phyloP scores from a whole-genome alignment of 2,113 vertebrate genomes.

The Procavia capensis region DNA sequence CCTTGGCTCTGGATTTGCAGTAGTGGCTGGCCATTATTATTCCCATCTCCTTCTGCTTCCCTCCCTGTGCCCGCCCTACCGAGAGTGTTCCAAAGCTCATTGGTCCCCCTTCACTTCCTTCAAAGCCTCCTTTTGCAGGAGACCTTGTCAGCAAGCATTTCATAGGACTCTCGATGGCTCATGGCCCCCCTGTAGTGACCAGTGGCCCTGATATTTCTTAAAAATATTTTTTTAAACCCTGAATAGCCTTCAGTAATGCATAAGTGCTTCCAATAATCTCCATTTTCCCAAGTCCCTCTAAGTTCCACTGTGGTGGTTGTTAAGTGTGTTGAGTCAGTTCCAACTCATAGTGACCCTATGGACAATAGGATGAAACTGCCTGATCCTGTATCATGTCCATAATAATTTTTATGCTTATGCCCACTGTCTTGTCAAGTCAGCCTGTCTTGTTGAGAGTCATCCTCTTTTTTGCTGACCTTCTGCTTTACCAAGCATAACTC shows the following conservation, averaged over 20 bases:
- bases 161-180: neutral
- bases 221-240: neutral
- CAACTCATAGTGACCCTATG: no score
- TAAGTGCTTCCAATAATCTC: neutral
- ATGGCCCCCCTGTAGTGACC: neutral
- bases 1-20: neutral
- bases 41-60: neutral
- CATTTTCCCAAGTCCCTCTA: neutral
- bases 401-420: no score
- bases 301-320: no score
- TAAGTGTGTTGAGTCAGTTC: no score
- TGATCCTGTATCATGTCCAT: no score
- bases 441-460: no score
- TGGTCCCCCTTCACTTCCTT: neutral
- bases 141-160: no score
- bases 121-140: neutral
- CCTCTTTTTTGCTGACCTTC: no score
- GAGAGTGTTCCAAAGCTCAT: neutral
- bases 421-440: no score
- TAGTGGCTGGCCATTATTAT: neutral
- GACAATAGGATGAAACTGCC: no score
- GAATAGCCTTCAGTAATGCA: neutral
- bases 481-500: no score
- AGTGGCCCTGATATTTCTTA: neutral
- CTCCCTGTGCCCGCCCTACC: no score